These are phyloP conservation scores for Cheilosia pagana DNA, from an alignment of 2,888 invertebrate genomes.

Conservation along the genomic window DNA sequence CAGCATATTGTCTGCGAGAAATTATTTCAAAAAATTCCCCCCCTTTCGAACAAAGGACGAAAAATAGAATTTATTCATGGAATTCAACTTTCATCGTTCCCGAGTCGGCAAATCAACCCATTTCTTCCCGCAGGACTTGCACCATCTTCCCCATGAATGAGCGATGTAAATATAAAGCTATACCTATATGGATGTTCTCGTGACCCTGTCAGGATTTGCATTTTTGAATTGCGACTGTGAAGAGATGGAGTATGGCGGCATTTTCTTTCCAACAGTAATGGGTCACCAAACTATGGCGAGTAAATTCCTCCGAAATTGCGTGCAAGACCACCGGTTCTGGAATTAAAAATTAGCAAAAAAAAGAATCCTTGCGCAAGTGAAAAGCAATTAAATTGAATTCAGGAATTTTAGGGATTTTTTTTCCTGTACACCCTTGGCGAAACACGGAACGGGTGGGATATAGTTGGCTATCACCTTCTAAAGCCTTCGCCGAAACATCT, in stretches of 20 bases:
- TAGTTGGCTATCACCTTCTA: slow-evolving; percentile 21
- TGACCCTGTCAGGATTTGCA: slow-evolving; percentile 51
- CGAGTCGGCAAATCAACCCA: slow-evolving; percentile 13
- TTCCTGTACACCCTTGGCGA: neutral
- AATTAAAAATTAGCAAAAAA: slow-evolving; percentile 18
- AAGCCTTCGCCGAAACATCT: slow-evolving; percentile 6
- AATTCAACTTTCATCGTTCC: slow-evolving; percentile 35
- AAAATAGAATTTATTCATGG: slow-evolving; percentile 46
- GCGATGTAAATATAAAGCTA: slow-evolving; percentile 15
- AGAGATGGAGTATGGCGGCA: no score
- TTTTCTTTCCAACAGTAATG: slow-evolving; percentile 52
- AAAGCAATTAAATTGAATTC: slow-evolving; percentile 57
- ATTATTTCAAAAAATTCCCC: slow-evolving; percentile 43
- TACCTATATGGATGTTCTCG: neutral
- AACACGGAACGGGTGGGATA: slow-evolving; percentile 8
- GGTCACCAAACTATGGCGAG: slow-evolving; percentile 36
- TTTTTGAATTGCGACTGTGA: slow-evolving; percentile 38
- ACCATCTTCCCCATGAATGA: slow-evolving; percentile 32
- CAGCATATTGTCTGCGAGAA: slow-evolving; percentile 60
- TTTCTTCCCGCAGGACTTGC: neutral
- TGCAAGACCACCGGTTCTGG: slow-evolving; percentile 9
- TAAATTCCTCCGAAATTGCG: slow-evolving; percentile 45
- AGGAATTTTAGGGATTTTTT: slow-evolving; percentile 20
- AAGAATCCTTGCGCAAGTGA: slow-evolving; percentile 4
- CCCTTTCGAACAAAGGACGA: neutral